These are phyloP conservation scores for Heliconius sara DNA, from an alignment of 2,888 invertebrate species.

Conservation along the genomic window DNA sequence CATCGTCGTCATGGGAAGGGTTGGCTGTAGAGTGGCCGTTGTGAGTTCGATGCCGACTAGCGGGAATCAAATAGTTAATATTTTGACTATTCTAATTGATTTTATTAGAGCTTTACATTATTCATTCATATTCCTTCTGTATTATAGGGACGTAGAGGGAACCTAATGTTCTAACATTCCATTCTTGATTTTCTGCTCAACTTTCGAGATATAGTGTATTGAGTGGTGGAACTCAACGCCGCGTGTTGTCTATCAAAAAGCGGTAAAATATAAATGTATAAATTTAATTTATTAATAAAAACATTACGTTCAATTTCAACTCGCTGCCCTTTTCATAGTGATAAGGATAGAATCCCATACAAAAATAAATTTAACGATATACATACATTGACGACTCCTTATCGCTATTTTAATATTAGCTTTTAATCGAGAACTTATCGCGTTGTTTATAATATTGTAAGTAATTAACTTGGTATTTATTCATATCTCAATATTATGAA, in stretches of 20 bases:
- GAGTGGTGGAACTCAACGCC: neutral
- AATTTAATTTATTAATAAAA: neutral
- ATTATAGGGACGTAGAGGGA: too few species aligned
- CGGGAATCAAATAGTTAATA: too few species aligned
- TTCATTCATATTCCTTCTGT: too few species aligned
- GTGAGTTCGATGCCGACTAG: too few species aligned
- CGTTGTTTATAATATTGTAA: neutral
- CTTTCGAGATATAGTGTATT: too few species aligned
- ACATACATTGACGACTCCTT: neutral
- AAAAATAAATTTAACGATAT: neutral
- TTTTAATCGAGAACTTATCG: slow-evolving; percentile 23
- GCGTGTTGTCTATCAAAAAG: neutral
- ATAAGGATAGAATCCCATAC: neutral
- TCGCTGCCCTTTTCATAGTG: neutral
- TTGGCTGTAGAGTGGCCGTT: too few species aligned
- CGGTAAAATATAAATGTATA: neutral
- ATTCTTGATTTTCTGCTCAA: too few species aligned
- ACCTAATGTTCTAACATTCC: too few species aligned
- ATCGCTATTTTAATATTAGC: slow-evolving; percentile 11
- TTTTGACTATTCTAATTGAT: too few species aligned
- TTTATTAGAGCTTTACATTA: too few species aligned
- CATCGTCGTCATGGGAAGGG: too few species aligned
- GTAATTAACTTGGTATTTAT: slow-evolving; percentile 16
- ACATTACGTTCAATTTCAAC: neutral
- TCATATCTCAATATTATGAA: slow-evolving; percentile 26